Conservation (phyloP, 2,797 vertebrate genomes). For the Sebastolobus alascanus region DNA sequence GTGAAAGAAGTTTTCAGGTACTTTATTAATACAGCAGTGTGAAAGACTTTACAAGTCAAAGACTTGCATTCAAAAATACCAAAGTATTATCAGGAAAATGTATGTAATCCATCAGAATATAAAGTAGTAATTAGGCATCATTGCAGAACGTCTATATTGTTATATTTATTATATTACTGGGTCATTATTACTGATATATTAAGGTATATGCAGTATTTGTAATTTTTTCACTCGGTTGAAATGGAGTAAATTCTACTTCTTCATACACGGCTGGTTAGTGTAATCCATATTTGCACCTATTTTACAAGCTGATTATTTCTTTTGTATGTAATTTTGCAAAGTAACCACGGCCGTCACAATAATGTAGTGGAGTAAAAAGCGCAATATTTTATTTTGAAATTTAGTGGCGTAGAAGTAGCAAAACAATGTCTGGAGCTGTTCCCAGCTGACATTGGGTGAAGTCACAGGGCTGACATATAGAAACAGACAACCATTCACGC, state of each 20-base stretch:
- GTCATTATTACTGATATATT: neutral
- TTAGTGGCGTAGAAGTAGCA: neutral
- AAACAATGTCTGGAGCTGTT: too few species aligned
- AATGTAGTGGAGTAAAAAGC: neutral
- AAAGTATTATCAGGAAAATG: neutral
- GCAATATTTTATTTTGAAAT: slow-evolving; percentile 1
- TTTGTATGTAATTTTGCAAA: neutral
- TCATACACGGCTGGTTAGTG: neutral
- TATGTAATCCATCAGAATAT: neutral
- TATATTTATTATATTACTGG: neutral
- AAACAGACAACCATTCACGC: too few species aligned
- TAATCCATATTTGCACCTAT: neutral
- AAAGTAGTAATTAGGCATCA: neutral
- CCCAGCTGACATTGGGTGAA: too few species aligned
- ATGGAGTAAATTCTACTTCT: neutral
- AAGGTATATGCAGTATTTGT: neutral
- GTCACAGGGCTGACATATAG: too few species aligned
- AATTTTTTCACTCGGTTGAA: neutral
- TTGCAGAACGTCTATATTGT: neutral
- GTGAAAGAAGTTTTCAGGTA: neutral
- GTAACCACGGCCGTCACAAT: neutral
- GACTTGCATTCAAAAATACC: neutral
- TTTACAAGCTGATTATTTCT: neutral
- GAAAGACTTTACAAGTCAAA: neutral
- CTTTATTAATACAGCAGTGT: neutral